Conservation (phyloP, 1,140 invertebrate genomes). For the Akabosia matsudoensis region DNA sequence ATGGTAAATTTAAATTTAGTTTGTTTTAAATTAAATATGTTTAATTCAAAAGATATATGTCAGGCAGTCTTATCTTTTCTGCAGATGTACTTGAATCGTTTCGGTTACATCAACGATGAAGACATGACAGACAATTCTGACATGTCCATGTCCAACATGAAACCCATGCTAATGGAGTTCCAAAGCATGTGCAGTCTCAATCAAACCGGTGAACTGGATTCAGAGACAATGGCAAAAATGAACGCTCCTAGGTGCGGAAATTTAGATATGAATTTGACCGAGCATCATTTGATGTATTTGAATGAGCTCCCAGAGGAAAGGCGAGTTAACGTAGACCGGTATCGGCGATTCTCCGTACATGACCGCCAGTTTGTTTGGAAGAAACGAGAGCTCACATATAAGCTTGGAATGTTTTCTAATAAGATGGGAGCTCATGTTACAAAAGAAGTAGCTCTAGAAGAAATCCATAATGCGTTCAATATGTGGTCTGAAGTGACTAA, state of each 20-base stretch:
- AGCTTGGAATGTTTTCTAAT: slow-evolving; percentile 79
- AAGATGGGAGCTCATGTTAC: slow-evolving; percentile 55
- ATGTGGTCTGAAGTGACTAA: slow-evolving; percentile 84
- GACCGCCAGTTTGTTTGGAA: slow-evolving; percentile 66
- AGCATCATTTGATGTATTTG: not conserved
- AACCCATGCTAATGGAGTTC: slow-evolving; percentile 25
- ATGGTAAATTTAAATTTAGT: too few species aligned
- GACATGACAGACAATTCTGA: not conserved
- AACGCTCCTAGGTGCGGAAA: slow-evolving; percentile 78
- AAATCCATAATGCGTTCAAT: slow-evolving; percentile 75
- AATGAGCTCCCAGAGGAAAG: not conserved
- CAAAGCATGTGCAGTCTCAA: slow-evolving; percentile 36
- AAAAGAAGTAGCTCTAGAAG: slow-evolving; percentile 69
- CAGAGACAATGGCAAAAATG: slow-evolving; percentile 72
- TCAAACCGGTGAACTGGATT: slow-evolving; percentile 59
- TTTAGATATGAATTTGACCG: slow-evolving; percentile 59
- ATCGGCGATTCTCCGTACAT: slow-evolving; percentile 16
- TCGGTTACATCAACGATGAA: slow-evolving; percentile 35
- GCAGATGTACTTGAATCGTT: slow-evolving; percentile 33
- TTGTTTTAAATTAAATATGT: too few species aligned
- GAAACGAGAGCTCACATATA: slow-evolving; percentile 81
- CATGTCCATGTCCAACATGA: slow-evolving; percentile 9
- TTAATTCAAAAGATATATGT: too few species aligned
- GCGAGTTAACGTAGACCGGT: slow-evolving; percentile 70
- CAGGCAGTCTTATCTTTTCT: not conserved